These are phyloP conservation scores for Nemoura dubitans DNA, from an alignment of 2,888 invertebrate species.

Conservation along the genomic window DNA sequence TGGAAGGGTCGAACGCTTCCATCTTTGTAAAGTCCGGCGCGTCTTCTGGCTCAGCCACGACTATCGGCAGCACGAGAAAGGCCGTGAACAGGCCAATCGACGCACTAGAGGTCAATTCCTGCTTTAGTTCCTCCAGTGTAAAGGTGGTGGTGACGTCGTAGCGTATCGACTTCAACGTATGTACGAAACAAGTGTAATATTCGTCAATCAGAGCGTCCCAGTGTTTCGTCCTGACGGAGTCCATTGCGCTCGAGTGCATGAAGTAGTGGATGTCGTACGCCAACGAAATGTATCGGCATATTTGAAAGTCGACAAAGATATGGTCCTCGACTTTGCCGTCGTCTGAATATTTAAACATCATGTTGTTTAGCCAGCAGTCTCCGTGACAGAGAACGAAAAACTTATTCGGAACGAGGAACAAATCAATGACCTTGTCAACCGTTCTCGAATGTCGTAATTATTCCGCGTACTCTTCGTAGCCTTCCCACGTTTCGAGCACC, in stretches of 20 bases:
- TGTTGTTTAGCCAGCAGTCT: conserved; percentile 50
- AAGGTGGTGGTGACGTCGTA: not conserved
- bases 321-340: conserved; percentile 37
- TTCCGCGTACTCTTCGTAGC: conserved; percentile 32
- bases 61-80: conserved; percentile 50
- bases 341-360: conserved; percentile 44
- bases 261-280: conserved; percentile 49
- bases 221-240: conserved; percentile 30
- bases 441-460: not conserved
- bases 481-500: not conserved
- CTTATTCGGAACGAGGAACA: not conserved
- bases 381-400: conserved; percentile 48
- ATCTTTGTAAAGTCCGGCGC: conserved; percentile 27
- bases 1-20: too few relatives aligned
- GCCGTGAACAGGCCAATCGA: conserved; percentile 52
- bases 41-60: too few relatives aligned
- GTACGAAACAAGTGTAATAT: conserved; percentile 34
- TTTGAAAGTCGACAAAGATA: conserved; percentile 49
- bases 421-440: not conserved
- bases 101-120: conserved; percentile 51
- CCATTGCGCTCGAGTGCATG: conserved; percentile 43
- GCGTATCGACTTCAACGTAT: conserved; percentile 13
- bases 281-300: conserved; percentile 43
- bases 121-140: conserved; percentile 51
- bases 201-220: conserved; percentile 41